These are phyloP conservation scores for Gallinago nigripennis DNA, from an alignment of 2,797 vertebrate genomes.

Conservation along the genomic window DNA sequence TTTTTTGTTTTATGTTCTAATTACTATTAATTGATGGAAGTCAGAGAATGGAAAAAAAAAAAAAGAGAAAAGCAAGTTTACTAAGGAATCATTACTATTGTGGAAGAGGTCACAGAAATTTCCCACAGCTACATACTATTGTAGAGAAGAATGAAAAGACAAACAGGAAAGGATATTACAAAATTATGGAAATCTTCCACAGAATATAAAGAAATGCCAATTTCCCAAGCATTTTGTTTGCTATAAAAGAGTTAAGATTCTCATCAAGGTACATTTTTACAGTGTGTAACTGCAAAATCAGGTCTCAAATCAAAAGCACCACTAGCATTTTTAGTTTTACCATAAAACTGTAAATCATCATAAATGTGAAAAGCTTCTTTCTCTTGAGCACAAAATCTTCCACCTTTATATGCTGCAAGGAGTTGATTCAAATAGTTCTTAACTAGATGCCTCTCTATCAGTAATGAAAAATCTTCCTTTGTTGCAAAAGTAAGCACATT, in stretches of 20 bases:
- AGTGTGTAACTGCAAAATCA: not conserved
- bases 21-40: not conserved
- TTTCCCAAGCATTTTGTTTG: not conserved
- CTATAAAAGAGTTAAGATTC: not conserved
- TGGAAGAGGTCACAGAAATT: not conserved
- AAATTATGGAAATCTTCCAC: not conserved
- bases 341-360: accelerated
- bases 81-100: not conserved
- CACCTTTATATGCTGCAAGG: not conserved
- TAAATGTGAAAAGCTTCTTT: not conserved
- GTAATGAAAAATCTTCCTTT: not conserved
- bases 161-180: not conserved
- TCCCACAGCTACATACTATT: not conserved
- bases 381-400: not conserved
- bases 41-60: not conserved
- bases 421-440: not conserved
- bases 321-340: not conserved
- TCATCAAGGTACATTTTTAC: not conserved
- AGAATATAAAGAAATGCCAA: not conserved
- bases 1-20: not conserved
- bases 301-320: not conserved
- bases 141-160: not conserved
- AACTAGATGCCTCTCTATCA: not conserved
- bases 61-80: not conserved
- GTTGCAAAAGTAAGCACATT: not conserved